Base-by-base conservation (phyloP, 2,797 vertebrate genomes). In the Synaphobranchus kaupii region DNA sequence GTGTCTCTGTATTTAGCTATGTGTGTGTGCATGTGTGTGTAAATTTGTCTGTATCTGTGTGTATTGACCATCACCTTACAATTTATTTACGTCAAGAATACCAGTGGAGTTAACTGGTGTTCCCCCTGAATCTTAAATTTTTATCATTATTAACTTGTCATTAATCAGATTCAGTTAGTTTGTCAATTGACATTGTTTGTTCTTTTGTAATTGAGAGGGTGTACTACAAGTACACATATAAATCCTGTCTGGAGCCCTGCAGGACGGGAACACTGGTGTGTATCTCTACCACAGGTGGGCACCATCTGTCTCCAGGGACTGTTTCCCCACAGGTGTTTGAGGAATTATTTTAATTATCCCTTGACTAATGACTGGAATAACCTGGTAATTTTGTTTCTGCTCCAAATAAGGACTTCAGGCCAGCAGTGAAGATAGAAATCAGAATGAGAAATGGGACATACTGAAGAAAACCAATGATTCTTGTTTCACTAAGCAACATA, bases 361-460 rank as follows among this genome's bases (percentile, higher is more conserved):
- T 20, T 78, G 73, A 78, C 73, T 78, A 78, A 78, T 78, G 73
- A 78, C 73, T 78, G 73, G 39, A 81, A 81, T 81, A 48, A 31
- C 50, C 82, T 31, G 50, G 50, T 56, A 58, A 83, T 34, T 50
- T 28, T 28, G n/a, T 54, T 83, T 83, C 52, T 6, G 50, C 9
- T 83, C 52, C 28, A 83, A 83, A 83, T 83, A 83, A 83, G 54
- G 82, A 83, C 82, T 83, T 39, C 47, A 31, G 82, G 82, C 47
- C 25, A 25, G 78, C 25, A 34, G 82, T 17, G n/a, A 17, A 17
- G 52, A 52, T 28, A 13, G 7, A 52, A 82, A 44, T n/a, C 20
- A 22, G 47, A 50, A 82, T 82, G 10, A 73, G 10, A 73, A 73
- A 73, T 73, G 68, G 68, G 28, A 78, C 73, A 1, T 8, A n/a